Conservation (phyloP, 2,113 vertebrate genomes). For the Alligator mississippiensis region DNA sequence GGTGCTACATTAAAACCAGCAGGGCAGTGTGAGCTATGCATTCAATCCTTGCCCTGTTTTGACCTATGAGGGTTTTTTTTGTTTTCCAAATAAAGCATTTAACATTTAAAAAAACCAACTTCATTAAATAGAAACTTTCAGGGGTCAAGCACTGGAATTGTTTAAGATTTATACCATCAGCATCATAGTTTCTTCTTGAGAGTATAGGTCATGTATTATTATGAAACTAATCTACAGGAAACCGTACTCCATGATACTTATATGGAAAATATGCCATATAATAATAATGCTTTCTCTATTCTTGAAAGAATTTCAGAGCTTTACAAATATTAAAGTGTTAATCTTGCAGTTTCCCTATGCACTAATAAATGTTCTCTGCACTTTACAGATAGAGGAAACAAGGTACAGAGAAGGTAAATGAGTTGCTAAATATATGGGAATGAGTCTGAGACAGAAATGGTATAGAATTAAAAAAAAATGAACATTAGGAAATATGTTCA, state of each 20-base stretch:
- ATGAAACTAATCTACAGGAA: neutral
- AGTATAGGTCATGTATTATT: neutral
- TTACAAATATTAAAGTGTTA: neutral
- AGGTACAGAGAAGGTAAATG: neutral
- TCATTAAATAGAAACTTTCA: neutral
- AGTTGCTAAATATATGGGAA: neutral
- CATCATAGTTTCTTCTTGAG: neutral
- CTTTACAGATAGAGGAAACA: neutral
- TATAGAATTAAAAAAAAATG: fast-evolving
- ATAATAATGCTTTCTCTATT: slow-evolving; percentile 11
- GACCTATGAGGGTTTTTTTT: slow-evolving; percentile 35
- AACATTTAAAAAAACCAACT: neutral
- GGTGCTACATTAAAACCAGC: slow-evolving; percentile 60
- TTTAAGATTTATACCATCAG: slow-evolving; percentile 32
- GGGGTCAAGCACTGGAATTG: neutral
- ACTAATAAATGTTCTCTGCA: neutral
- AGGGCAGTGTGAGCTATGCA: slow-evolving; percentile 22
- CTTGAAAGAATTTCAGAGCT: neutral
- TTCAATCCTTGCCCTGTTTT: slow-evolving; percentile 52
- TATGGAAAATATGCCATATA: neutral
- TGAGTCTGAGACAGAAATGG: neutral
- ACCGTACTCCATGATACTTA: neutral
- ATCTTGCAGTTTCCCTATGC: neutral
- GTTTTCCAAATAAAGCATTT: slow-evolving; percentile 67
- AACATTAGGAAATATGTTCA: neutral